Evolutionary conservation across 2,113 vertebrate species (phyloP), one percentile per base, ranked within the genome.

Genomic region (Ophiodon elongatus): DNA sequence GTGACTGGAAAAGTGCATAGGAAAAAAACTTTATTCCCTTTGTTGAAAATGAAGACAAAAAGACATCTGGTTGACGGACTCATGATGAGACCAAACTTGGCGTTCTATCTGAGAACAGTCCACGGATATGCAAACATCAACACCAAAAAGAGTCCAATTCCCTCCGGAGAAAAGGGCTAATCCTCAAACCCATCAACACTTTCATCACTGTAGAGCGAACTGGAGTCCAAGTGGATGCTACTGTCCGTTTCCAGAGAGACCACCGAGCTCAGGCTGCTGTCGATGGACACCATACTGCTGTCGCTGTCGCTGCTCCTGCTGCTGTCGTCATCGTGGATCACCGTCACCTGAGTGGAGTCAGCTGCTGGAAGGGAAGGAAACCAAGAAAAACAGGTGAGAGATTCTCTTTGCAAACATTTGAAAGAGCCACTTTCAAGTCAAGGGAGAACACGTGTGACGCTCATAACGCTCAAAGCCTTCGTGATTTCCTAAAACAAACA

Each of bases 271-370:
- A 84, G 57, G 78, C 73, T 91, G 73, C 92, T 90, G 15, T 83
- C 71, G n/a, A 84, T 54, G 52, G 90, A 87, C 79, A 87, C 76
- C 69, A 87, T 47, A 59, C 82, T 89, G 23, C 76, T 10, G 2
- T 79, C 74, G 8, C 85, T 79, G 29, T 76, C 43, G n/a, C 60
- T 85, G 71, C 76, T 75, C 19, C 86, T 31, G 75, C 50, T 84
- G 68, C 69, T 86, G 79, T 87, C 87, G 19, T 94, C 91, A 3
- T 92, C 91, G 0, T 85, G 56, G 72, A 93, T 94, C 66, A 94
- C 92, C 76, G 88, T 84, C 77, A 90, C 91, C 59, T 86, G 85
- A 3, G 82, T 33, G 0, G 82, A 35, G 64, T 60, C 60, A n/a
- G 71, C 88, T 82, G 75, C 75, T 80, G 63, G 17, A 29, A 82